These are phyloP conservation scores for Ammospiza maritima DNA, from an alignment of 2,797 vertebrate species.

Conservation along the genomic window DNA sequence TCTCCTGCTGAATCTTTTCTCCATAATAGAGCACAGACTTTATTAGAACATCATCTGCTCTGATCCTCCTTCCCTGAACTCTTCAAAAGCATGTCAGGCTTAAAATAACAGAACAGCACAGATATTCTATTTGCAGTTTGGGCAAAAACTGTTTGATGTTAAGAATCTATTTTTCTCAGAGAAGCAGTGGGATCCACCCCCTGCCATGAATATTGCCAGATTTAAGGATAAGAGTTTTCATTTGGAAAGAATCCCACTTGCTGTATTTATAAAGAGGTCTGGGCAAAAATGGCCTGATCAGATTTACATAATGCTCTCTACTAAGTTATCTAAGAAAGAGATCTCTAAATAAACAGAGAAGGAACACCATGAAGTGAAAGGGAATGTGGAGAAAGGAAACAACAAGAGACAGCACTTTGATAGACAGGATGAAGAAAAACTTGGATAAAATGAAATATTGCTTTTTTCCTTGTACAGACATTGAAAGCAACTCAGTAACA, in stretches of 20 bases:
- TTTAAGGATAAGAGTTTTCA: conserved; percentile 26
- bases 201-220: neutral
- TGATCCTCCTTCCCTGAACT: neutral
- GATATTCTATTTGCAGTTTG: neutral
- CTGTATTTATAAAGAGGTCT: conserved; percentile 57
- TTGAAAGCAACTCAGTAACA: conserved; percentile 35
- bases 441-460: neutral
- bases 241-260: conserved; percentile 50
- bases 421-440: conserved; percentile 29
- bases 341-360: conserved; percentile 52
- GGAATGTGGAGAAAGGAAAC: conserved; percentile 28
- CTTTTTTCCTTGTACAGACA: neutral
- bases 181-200: conserved; percentile 23
- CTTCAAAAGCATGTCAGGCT: conserved; percentile 18
- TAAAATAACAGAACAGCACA: neutral
- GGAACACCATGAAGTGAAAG: conserved; percentile 32
- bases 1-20: neutral
- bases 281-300: conserved; percentile 52
- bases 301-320: conserved; percentile 34
- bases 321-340: conserved; percentile 54
- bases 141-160: conserved; percentile 6
- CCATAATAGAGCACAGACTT: neutral
- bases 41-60: conserved; percentile 15
- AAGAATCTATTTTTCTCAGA: conserved; percentile 14
- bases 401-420: conserved; percentile 46